Percentiles rank a stretch among this genome's conserved stretches.
Conservation (phyloP, 2,113 vertebrate genomes). For the Barnardius zonarius region DNA sequence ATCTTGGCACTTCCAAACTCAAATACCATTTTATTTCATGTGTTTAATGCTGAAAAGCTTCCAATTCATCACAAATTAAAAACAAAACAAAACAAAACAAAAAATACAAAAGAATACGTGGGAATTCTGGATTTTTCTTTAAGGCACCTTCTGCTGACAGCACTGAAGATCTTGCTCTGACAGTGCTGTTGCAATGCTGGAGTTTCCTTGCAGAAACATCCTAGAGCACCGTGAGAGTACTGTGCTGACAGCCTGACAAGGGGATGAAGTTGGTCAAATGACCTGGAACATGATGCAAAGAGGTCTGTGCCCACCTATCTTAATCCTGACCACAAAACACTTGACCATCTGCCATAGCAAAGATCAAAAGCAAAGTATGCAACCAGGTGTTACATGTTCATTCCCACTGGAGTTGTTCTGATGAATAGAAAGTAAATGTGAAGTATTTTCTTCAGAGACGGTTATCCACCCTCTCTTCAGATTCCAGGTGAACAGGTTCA, state of each 20-base stretch:
- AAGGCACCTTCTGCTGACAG: background rate
- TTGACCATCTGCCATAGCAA: background rate
- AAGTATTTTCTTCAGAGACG: background rate
- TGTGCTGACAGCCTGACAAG: background rate
- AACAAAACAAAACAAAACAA: background rate
- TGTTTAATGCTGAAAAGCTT: background rate
- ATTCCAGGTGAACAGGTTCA: background rate
- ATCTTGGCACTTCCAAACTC: background rate
- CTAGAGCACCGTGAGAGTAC: background rate
- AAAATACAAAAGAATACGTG: background rate
- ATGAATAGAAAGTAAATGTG: background rate
- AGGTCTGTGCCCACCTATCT: background rate
- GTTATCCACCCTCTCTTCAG: background rate
- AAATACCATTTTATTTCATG: background rate
- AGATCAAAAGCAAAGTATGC: background rate
- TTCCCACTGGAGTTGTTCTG: background rate
- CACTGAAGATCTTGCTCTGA: background rate
- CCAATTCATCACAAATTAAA: background rate
- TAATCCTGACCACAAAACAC: background rate
- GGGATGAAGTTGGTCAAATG: background rate
- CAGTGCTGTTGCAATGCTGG: background rate
- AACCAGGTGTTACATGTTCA: fast-evolving
- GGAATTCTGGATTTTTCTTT: background rate
- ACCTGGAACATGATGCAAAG: background rate
- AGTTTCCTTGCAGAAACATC: background rate